These are phyloP conservation scores for Calameuta pallipes DNA, from an alignment of 2,888 invertebrate species.

Conservation along the genomic window DNA sequence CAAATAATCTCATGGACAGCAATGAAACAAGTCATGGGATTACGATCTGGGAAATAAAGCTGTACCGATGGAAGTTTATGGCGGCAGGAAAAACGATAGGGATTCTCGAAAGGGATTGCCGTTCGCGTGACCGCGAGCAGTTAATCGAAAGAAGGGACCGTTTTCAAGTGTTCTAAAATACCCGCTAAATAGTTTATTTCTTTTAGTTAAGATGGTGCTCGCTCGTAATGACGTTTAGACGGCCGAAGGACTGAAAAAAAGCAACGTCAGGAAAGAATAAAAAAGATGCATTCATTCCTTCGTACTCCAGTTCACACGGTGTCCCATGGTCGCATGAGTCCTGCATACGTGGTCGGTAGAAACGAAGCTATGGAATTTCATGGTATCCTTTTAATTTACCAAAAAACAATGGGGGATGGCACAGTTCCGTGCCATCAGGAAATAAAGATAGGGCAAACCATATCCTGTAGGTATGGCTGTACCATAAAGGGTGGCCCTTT, in stretches of 20 bases:
- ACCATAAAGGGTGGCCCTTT: conserved; percentile 16
- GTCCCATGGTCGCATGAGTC: background rate
- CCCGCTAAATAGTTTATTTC: background rate
- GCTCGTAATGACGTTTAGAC: background rate
- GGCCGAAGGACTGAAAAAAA: background rate
- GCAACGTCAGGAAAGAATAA: background rate
- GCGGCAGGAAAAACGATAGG: background rate
- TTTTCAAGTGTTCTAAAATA: background rate
- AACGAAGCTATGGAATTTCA: conserved; percentile 10
- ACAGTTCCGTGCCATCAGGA: conserved; percentile 28
- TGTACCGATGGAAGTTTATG: background rate
- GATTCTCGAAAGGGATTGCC: background rate
- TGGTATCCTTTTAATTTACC: conserved; percentile 12
- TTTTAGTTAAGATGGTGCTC: background rate
- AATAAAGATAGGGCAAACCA: conserved; percentile 31
- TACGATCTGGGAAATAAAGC: background rate
- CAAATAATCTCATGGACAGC: background rate
- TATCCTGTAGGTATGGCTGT: conserved; percentile 4
- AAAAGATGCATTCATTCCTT: background rate
- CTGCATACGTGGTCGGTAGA: background rate
- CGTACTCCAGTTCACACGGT: background rate
- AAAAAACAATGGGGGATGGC: conserved; percentile 15
- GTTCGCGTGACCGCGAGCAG: background rate
- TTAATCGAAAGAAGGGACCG: background rate
- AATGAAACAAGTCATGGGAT: background rate